Evolutionary conservation across 2,113 vertebrate species (phyloP), one percentile per base, ranked within the genome.

Genomic region (Tetrao urogallus): DNA sequence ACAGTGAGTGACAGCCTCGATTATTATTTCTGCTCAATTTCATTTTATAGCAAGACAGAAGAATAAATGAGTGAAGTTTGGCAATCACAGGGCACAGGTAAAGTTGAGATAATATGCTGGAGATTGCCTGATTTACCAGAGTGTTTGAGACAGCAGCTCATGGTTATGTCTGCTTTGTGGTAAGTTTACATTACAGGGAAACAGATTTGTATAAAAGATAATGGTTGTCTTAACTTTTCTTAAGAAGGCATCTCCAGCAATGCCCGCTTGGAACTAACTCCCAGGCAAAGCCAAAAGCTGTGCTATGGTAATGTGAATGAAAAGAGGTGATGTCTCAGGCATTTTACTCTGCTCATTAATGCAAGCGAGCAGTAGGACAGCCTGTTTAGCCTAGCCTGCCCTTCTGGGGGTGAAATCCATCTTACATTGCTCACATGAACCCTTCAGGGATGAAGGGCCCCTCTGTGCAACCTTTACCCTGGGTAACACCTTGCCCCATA

Each of bases 331-430:
- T 73, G 11, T 27, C 20, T 70, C 54, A 25, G n/a, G 22, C 30
- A 38, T 75, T 86, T 87, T 36, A n/a, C 88, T 42, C 24, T 70
- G 50, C 27, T 73, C 9, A 34, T 17, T 81, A 22, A 60, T 30
- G 45, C 14, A 75, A 73, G 32, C 14, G 63, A 70, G 56, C 18
- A 70, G 24, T 28, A 34, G 34, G 43, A 52, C 47, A 10, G 8
- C 19, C 63, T 82, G 22, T 0, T 0, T 13, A 80, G 40, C 32
- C 34, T 36, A 58, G 40, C 32, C 32, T 45, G 19, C 24, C 50
- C 67, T 67, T 74, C 72, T 80, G 65, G 64, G 38, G 56, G 54
- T 32, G 34, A 88, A 75, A 86, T 83, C 42, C 14, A 0, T 43
- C 69, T 69, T 86, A 28, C 47, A 43, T 6, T 0, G 65, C 38